Evolutionary conservation across 2,888 invertebrate genomes (phyloP).

Genomic region (Sipha maydis): DNA sequence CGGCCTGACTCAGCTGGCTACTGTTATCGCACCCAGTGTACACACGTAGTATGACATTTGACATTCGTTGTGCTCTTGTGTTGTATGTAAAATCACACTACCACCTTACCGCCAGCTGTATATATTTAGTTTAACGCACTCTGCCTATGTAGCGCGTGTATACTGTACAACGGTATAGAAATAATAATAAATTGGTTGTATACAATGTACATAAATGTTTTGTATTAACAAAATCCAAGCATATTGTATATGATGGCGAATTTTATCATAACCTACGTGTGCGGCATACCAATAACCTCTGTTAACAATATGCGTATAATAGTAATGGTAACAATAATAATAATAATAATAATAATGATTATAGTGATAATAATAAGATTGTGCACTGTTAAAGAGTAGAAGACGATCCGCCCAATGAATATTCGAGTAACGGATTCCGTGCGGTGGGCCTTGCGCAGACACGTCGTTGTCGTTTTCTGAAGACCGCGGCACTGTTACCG

Average conservation of each 20-base stretch:
- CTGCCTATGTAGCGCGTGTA: background rate
- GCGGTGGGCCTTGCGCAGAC: background rate
- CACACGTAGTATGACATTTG: background rate
- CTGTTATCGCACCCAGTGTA: background rate
- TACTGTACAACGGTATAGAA: background rate
- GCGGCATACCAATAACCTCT: background rate
- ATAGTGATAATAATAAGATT: background rate
- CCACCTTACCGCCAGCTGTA: background rate
- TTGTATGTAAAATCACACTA: slow-evolving; percentile 14
- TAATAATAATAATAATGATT: background rate
- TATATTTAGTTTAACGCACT: slow-evolving; percentile 10
- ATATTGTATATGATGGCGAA: slow-evolving; percentile 45
- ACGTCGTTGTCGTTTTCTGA: background rate
- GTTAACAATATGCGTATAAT: background rate
- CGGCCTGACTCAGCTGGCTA: background rate
- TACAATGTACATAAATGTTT: slow-evolving; percentile 56
- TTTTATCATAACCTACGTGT: background rate
- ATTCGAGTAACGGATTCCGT: background rate
- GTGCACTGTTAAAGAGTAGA: background rate
- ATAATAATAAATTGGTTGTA: slow-evolving; percentile 38
- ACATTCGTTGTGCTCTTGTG: background rate
- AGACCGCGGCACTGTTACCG: background rate
- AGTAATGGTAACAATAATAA: background rate
- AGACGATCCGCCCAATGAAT: background rate
- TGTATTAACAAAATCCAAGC: slow-evolving; percentile 52